Percentiles rank a stretch among this genome's conserved stretches.
phyloP scores from a whole-genome alignment of 2,888 invertebrate genomes.

The Pyrgus malvae region DNA sequence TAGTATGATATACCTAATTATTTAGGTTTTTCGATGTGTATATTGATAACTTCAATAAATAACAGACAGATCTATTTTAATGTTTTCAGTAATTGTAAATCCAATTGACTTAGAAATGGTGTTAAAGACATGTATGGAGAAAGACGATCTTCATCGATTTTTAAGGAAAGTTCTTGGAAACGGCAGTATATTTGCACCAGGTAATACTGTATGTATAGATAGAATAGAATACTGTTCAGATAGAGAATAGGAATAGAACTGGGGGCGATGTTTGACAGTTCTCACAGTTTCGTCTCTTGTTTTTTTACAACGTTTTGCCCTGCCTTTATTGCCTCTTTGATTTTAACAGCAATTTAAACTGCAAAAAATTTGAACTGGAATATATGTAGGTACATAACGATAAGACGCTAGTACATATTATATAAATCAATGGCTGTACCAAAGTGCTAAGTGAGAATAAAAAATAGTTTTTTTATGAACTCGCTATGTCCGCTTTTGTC shows the following conservation, averaged over 20 bases:
- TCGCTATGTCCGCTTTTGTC: too few relatives aligned
- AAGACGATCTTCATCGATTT: constrained; percentile 65
- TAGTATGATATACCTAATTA: neutral
- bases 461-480: too few relatives aligned
- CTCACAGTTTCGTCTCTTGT: neutral
- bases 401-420: too few relatives aligned
- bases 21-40: neutral
- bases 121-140: constrained; percentile 33
- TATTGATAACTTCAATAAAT: neutral
- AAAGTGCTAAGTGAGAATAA: too few relatives aligned
- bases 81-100: constrained; percentile 46
- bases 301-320: too few relatives aligned
- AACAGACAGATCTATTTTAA: constrained; percentile 19
- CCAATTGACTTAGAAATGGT: constrained; percentile 47
- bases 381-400: too few relatives aligned
- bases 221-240: neutral
- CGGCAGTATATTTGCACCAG: constrained; percentile 53
- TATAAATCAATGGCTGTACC: too few relatives aligned
- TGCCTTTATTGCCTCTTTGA: too few relatives aligned
- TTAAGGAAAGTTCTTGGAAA: constrained; percentile 52
- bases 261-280: too few relatives aligned
- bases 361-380: too few relatives aligned
- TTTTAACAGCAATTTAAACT: too few relatives aligned
- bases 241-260: too few relatives aligned
- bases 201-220: neutral